These are phyloP conservation scores for Corapipo altera DNA, from an alignment of 2,113 vertebrate species.

Conservation along the genomic window DNA sequence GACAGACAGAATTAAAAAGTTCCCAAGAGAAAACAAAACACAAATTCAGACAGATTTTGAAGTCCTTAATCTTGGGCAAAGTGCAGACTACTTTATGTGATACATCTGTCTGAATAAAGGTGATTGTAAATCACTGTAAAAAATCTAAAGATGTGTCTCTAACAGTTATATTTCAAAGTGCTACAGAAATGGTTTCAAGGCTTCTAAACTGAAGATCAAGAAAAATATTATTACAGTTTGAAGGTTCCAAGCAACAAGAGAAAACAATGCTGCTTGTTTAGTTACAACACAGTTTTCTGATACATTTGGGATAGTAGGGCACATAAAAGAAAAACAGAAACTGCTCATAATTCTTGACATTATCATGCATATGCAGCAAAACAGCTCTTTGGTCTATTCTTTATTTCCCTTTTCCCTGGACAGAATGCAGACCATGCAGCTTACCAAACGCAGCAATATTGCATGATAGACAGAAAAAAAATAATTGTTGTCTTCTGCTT, in stretches of 20 bases:
- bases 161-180: not conserved
- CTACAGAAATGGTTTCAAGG: not conserved
- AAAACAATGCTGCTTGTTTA: not conserved
- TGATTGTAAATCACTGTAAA: not conserved
- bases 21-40: not conserved
- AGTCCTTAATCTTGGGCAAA: not conserved
- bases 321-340: not conserved
- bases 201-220: not conserved
- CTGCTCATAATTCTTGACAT: not conserved
- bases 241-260: not conserved
- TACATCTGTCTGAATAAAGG: not conserved
- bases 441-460: constrained; percentile 17
- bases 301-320: not conserved
- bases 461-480: not conserved
- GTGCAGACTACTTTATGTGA: not conserved
- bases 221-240: not conserved
- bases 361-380: not conserved
- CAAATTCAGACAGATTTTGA: not conserved
- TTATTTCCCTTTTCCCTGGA: not conserved
- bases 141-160: not conserved
- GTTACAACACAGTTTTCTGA: not conserved
- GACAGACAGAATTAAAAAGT: not conserved
- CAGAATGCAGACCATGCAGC: not conserved
- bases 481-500: not conserved
- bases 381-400: not conserved